A percentile compares a stretch with the other conserved stretches of the same genome.
phyloP scores from a whole-genome alignment of 2,888 invertebrate species.

The Mimumesa dahlbomi region DNA sequence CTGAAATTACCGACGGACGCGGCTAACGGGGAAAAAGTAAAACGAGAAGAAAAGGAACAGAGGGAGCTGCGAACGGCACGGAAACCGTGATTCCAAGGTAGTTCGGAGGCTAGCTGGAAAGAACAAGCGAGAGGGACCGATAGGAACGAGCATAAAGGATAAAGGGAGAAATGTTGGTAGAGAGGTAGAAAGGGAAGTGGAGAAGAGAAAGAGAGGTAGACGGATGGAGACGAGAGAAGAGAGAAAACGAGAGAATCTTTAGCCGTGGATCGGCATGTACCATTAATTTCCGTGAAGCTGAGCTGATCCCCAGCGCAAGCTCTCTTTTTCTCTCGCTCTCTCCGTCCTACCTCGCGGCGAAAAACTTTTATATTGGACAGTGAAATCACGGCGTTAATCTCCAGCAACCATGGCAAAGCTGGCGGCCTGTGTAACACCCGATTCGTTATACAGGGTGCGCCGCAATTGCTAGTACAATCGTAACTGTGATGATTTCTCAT shows the following conservation, averaged over 20 bases:
- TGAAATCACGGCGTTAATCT: slow-evolving; percentile 64
- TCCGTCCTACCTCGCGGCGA: background rate
- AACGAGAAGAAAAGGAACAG: background rate
- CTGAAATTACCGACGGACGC: slow-evolving; percentile 26
- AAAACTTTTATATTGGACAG: slow-evolving; percentile 65
- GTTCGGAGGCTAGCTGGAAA: background rate
- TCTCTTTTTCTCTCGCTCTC: slow-evolving; percentile 2
- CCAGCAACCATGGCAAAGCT: slow-evolving; percentile 25
- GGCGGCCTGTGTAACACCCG: slow-evolving; percentile 34
- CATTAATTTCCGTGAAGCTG: slow-evolving; percentile 58
- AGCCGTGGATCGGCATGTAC: slow-evolving; percentile 58
- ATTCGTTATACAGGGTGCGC: slow-evolving; percentile 47
- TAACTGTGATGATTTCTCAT: too few species aligned
- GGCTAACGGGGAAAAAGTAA: slow-evolving; percentile 29
- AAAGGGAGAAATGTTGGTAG: background rate
- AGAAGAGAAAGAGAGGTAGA: background rate
- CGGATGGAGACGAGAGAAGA: slow-evolving; percentile 18
- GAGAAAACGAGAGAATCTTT: slow-evolving; percentile 44
- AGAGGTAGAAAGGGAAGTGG: background rate
- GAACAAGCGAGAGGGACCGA: background rate
- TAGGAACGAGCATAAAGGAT: background rate
- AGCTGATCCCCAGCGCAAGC: slow-evolving; percentile 30
- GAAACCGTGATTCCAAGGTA: background rate
- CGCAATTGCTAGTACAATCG: too few species aligned
- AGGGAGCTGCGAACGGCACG: background rate